Base-by-base conservation (phyloP, 2,888 invertebrate species). In the Oscheius myriophilus region DNA sequence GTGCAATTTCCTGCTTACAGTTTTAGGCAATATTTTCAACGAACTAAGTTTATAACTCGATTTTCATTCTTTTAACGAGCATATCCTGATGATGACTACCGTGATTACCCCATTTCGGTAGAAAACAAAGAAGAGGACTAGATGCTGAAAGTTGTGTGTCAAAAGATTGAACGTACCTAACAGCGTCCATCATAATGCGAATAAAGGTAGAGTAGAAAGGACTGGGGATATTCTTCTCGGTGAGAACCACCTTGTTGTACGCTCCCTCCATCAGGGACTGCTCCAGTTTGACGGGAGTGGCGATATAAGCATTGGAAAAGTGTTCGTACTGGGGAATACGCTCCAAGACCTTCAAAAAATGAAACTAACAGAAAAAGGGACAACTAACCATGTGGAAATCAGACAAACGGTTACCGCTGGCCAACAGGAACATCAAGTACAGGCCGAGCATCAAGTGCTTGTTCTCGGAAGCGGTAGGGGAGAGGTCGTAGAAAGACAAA, bases 261-360 rank as follows among this genome's bases (percentile, higher is more conserved):
- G 95, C 94, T 57, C 98, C 98, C 88, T 98, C 98, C 96, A 98
- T 98, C 65, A 98, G 90, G 87, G 95, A 96, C 87, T 98, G 98
- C 86, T 98, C 98, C 85, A 98, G 90, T 11, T 94, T 93, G 14
- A 98, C 90, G 0, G 97, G 96, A 86, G 96, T 95, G 73, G 92
- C 91, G 69, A 98, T 95, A 87, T 95, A 98, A 21, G 94, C 92
- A 87, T 97, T 96, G 61, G 91, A 92, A 87, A 95, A 92, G 79
- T 97, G 93, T 64, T 93, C 93, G 87, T 94, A 93, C 4, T 93
- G 92, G 0, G 96, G 93, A 42, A 98, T 89, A 33, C 96, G 90
- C 87, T 98, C 98, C 77, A 98, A 88, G 12, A 85, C 73, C 82
- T 82, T 42, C 70, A 81, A 59, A 26, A 54, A 18, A 16, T 45